phyloP scores from a whole-genome alignment of 2,797 vertebrate species.

The Pantherophis alleghaniensis region DNA sequence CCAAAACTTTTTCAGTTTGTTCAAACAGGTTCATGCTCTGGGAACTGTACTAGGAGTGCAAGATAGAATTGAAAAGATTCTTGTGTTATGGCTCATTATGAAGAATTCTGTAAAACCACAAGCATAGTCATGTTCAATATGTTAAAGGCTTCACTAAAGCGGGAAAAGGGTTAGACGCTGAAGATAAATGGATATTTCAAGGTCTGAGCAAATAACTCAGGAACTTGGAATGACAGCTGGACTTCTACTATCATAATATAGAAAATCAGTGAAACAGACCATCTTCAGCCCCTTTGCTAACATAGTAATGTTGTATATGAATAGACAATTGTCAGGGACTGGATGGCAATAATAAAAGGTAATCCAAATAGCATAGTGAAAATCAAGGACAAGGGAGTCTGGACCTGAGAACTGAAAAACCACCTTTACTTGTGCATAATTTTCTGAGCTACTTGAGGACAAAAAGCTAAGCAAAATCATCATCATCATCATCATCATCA shows the following conservation, averaged over 20 bases:
- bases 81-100: background rate
- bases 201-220: conserved; percentile 57
- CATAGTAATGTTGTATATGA: conserved; percentile 11
- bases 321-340: conserved; percentile 8
- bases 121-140: background rate
- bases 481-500: too few species aligned
- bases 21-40: background rate
- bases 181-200: conserved; percentile 60
- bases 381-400: conserved; percentile 41
- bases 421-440: conserved; percentile 26
- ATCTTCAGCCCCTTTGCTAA: too few species aligned
- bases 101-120: background rate
- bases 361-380: conserved; percentile 49
- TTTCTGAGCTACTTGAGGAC: conserved; percentile 37
- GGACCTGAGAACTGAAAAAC: conserved; percentile 24
- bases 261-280: conserved; percentile 37
- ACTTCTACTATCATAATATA: conserved; percentile 24
- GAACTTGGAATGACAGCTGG: conserved; percentile 53
- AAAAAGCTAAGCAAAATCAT: background rate
- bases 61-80: background rate
- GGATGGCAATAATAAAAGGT: conserved; percentile 21
- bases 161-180: conserved; percentile 40
- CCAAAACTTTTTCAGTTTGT: background rate
- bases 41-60: background rate
- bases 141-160: conserved; percentile 32